A percentile compares a stretch with the other conserved stretches of the same genome.
These are phyloP conservation scores for Trididemnum clinides DNA, from an alignment of 23 tunicate genomes.

Conservation along the genomic window DNA sequence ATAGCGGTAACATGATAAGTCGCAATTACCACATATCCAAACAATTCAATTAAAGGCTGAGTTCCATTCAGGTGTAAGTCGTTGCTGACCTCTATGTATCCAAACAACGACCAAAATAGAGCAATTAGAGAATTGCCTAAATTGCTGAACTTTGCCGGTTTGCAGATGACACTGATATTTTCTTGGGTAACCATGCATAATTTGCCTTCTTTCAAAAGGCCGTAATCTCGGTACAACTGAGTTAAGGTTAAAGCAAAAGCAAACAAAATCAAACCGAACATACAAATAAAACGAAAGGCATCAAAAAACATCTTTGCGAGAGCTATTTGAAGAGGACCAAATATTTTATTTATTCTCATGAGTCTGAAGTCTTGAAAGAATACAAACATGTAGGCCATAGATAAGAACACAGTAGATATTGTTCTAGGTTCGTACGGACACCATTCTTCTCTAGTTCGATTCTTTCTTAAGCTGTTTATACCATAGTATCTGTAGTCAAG, in stretches of 20 bases:
- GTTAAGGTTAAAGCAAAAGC: slow-evolving; percentile 84
- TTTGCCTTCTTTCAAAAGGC: slow-evolving; percentile 55
- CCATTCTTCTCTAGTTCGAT: slow-evolving; percentile 57
- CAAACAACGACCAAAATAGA: slow-evolving; percentile 82
- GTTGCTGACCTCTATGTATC: slow-evolving; percentile 52
- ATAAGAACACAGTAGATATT: slow-evolving; percentile 49
- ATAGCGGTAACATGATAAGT: slow-evolving; percentile 74
- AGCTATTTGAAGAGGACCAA: slow-evolving; percentile 88
- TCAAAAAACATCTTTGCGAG: slow-evolving; percentile 76
- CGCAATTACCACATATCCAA: slow-evolving; percentile 7
- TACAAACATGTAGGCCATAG: slow-evolving; percentile 72
- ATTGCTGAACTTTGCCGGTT: not conserved
- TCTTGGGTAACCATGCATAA: not conserved
- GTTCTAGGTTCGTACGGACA: slow-evolving; percentile 44
- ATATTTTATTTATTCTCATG: slow-evolving; percentile 29
- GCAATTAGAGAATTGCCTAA: slow-evolving; percentile 28
- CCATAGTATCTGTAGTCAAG: slow-evolving; percentile 18
- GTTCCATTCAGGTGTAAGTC: slow-evolving; percentile 32
- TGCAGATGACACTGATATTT: not conserved
- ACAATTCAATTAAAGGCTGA: slow-evolving; percentile 46
- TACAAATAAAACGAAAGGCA: slow-evolving; percentile 63
- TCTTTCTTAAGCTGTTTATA: not conserved
- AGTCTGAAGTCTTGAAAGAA: slow-evolving; percentile 58
- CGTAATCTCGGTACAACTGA: slow-evolving; percentile 81
- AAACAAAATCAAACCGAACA: slow-evolving; percentile 58